phyloP scores from a whole-genome alignment of 2,888 invertebrate genomes.

The Diarsia dahlii region DNA sequence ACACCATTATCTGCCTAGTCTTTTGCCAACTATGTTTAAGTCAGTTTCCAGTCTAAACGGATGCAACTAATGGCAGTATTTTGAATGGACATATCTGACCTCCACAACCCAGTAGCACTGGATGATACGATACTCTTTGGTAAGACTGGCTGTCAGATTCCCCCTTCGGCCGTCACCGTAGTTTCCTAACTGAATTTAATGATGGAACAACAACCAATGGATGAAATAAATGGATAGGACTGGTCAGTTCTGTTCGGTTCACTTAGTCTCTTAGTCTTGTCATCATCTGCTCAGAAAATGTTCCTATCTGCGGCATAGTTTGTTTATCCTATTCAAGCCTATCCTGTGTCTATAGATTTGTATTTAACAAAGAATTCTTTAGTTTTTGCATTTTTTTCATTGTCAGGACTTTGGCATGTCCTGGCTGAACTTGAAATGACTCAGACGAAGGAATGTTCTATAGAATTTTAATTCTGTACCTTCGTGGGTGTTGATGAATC shows the following conservation, averaged over 20 bases:
- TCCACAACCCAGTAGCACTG: too few species aligned
- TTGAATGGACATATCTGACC: too few species aligned
- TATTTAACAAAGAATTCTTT: slow-evolving; percentile 23
- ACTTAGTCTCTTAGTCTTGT: not conserved
- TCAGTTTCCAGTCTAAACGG: too few species aligned
- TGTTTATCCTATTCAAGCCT: not conserved
- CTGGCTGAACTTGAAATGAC: slow-evolving; percentile 51
- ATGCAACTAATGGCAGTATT: too few species aligned
- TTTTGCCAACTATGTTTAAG: too few species aligned
- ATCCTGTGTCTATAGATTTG: not conserved
- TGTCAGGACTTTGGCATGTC: slow-evolving; percentile 60
- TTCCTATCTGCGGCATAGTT: not conserved
- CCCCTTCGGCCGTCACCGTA: too few species aligned
- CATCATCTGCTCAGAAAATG: not conserved
- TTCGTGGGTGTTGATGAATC: slow-evolving; percentile 60
- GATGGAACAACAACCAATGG: not conserved
- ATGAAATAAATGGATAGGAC: not conserved
- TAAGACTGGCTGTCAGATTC: too few species aligned
- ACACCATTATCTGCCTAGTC: too few species aligned
- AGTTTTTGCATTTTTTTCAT: slow-evolving; percentile 18
- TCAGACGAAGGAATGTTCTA: slow-evolving; percentile 60
- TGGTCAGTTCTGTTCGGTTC: not conserved
- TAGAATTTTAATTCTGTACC: slow-evolving; percentile 62
- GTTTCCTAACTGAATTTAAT: too few species aligned
- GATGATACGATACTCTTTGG: too few species aligned